Percentiles rank a stretch among this genome's conserved stretches.
Evolutionary conservation across 2,113 vertebrate genomes (phyloP).

Genomic region (Dendropsophus ebraccatus): DNA sequence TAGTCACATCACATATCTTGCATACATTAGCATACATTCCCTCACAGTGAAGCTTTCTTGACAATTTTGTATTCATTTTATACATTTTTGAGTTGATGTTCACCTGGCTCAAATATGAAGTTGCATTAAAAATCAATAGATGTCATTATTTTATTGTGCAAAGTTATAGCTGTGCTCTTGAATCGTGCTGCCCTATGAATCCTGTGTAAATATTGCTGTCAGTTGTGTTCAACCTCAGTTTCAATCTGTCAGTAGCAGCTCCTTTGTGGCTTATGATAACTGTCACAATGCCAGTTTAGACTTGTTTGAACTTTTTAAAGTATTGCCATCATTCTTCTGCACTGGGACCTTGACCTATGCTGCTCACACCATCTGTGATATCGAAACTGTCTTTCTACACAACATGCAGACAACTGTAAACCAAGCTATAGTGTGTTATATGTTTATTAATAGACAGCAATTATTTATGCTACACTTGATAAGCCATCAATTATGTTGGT

Average conservation of each 20-base stretch:
- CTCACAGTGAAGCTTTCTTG: background rate
- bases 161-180: background rate
- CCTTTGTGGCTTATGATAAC: constrained; percentile 31
- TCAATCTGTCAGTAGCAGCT: constrained; percentile 29
- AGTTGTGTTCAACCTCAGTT: constrained; percentile 37
- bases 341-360: constrained; percentile 10
- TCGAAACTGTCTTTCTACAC: background rate
- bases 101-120: background rate
- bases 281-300: constrained; percentile 44
- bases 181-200: constrained; percentile 25
- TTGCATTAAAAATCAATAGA: background rate
- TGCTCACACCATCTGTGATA: background rate
- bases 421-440: background rate
- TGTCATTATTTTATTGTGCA: background rate
- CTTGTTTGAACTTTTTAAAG: constrained; percentile 34
- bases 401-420: background rate
- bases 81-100: background rate
- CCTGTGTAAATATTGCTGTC: constrained; percentile 28
- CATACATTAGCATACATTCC: constrained; percentile 10
- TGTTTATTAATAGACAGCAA: no score
- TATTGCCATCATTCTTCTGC: constrained; percentile 9
- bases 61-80: constrained; percentile 13
- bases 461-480: no score
- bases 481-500: no score
- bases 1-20: constrained; percentile 4